These are phyloP conservation scores for Drosophila truncata DNA, from an alignment of 1,140 invertebrate genomes.

Conservation along the genomic window DNA sequence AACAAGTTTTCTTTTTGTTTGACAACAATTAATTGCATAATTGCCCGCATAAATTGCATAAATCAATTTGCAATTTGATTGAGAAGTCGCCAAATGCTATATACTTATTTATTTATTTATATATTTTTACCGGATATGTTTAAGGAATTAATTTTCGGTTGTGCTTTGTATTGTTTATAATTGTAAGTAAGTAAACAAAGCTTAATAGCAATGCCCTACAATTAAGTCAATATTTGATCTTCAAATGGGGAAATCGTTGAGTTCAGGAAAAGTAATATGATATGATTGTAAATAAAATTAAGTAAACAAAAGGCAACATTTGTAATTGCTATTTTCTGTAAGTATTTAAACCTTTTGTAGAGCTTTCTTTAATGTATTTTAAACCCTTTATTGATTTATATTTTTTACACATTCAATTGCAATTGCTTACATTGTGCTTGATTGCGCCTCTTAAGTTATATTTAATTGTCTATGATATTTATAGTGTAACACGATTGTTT, in stretches of 20 bases:
- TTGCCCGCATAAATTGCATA: constrained; percentile 74
- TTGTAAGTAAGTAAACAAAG: constrained; percentile 24
- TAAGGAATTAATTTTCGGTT: constrained; percentile 33
- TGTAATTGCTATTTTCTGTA: neutral
- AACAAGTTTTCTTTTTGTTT: constrained; percentile 71
- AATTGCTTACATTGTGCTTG: constrained; percentile 49
- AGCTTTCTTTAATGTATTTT: neutral
- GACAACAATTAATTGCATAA: constrained; percentile 78
- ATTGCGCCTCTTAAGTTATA: constrained; percentile 4
- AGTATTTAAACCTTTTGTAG: neutral
- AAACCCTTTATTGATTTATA: constrained; percentile 14
- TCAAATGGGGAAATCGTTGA: constrained; percentile 16
- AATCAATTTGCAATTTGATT: constrained; percentile 54
- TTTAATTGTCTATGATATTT: constrained; percentile 1
- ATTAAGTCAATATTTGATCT: constrained; percentile 35
- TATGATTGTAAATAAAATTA: neutral
- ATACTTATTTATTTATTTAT: constrained; percentile 53
- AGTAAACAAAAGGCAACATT: neutral
- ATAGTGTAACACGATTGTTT: neutral
- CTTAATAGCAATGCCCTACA: constrained; percentile 44
- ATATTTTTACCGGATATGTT: constrained; percentile 64
- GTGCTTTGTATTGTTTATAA: neutral
- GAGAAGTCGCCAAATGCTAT: constrained; percentile 43
- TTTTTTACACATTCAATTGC: constrained; percentile 41
- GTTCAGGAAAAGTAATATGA: neutral